Conservation (phyloP, 2,888 invertebrate species). For the Micoletzkya japonica region DNA sequence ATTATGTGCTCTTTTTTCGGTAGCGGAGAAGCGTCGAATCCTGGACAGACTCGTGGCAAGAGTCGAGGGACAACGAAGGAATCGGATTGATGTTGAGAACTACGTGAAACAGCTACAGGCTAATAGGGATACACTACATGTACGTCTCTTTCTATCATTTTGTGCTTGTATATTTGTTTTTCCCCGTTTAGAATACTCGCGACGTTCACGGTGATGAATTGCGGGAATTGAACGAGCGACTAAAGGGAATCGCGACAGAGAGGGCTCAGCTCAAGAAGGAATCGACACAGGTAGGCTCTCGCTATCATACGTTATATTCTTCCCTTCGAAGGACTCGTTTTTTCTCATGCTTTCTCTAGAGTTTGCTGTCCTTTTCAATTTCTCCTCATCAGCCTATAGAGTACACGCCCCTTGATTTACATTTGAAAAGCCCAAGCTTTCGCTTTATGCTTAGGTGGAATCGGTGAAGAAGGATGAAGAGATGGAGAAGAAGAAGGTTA, state of each 20-base stretch:
- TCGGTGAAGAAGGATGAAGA: conserved; percentile 9
- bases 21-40: conserved; percentile 22
- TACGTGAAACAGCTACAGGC: conserved; percentile 21
- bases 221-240: conserved; percentile 15
- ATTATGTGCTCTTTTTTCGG: neutral
- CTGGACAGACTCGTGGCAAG: conserved; percentile 23
- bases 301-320: no score
- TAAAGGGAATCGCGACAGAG: conserved; percentile 6
- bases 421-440: no score
- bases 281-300: neutral
- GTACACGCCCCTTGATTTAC: no score
- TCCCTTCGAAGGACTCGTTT: no score
- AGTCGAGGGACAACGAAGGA: conserved; percentile 11
- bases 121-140: conserved; percentile 7
- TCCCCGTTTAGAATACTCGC: neutral
- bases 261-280: conserved; percentile 23
- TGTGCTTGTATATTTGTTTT: neutral
- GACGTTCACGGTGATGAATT: conserved; percentile 21
- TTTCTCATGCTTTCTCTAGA: no score
- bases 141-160: neutral
- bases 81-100: conserved; percentile 14
- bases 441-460: no score
- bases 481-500: conserved; percentile 14
- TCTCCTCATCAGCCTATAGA: no score
- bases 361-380: no score